phyloP scores from a whole-genome alignment of 2,113 vertebrate genomes.

The Sturnira hondurensis region DNA sequence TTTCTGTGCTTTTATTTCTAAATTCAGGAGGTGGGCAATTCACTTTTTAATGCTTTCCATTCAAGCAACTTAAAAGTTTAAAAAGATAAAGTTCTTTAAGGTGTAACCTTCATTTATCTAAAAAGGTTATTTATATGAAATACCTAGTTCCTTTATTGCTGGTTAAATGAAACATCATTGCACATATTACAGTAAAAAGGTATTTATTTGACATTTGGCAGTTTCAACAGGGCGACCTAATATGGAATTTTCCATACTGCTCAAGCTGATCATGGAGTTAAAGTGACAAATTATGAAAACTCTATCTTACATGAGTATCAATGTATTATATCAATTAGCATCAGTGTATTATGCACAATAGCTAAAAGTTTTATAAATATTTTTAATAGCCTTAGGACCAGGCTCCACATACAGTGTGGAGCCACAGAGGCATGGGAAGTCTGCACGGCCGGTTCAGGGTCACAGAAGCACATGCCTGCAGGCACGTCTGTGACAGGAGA shows the following conservation, averaged over 20 bases:
- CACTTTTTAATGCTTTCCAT: constrained; percentile 41
- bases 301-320: not conserved
- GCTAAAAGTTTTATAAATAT: not conserved
- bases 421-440: not conserved
- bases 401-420: not conserved
- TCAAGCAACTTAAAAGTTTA: constrained; percentile 17
- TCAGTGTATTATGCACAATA: not conserved
- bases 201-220: constrained; percentile 26
- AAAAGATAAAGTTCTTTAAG: constrained; percentile 13
- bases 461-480: not conserved
- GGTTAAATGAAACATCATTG: constrained; percentile 33
- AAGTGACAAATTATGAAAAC: constrained; percentile 18
- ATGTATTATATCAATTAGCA: not conserved
- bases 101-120: not conserved
- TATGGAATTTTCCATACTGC: not conserved
- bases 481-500: rapidly evolving
- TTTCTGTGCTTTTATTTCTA: constrained; percentile 31
- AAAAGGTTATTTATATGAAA: constrained; percentile 39
- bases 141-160: not conserved
- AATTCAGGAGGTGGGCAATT: not conserved
- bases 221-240: not conserved
- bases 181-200: not conserved
- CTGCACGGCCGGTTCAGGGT: not conserved
- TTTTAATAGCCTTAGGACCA: constrained; percentile 11
- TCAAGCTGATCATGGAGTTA: not conserved